Evolutionary conservation across 1,140 invertebrate species (phyloP), one percentile per base, ranked within the genome.

Genomic region (Lepidurus couesii): DNA sequence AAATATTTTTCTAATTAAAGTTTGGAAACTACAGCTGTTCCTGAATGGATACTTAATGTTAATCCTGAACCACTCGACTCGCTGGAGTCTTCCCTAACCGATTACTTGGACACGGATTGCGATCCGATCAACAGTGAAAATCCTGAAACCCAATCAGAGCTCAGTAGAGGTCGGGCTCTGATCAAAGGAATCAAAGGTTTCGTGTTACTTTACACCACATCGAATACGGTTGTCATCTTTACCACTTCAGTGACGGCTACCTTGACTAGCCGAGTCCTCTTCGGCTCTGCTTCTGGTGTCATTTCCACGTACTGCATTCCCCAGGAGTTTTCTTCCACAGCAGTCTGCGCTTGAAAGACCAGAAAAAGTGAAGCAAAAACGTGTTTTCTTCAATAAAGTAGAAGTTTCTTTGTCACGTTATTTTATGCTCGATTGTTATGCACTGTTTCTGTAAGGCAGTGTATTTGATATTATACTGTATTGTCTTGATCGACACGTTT

Each of bases 131-230:
- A 16, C 53, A 13, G 21, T 21, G 53, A 21, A 65, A 65, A n/a
- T 21, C 13, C n/a, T 21, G 9, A 65, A 65, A 7, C 34, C 2
- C 16, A 65, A 1, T 65, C 16, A 65, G 16, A 65, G n/a, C 16
- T 65, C 4, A 65, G 16, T 65, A 65, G n/a, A n/a, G 53, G 53
- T 65, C 53, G 53, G 6, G 53, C 53, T 65, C 21, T 65, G 8
- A 3, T 65, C 53, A 65, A 65, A 65, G 53, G 53, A 65, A 16
- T 65, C 53, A 65, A 65, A 65, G 53, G 53, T 65, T 65, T 65
- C n/a, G 53, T 65, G 53, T 65, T 65, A 65, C 53, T 65, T 13
- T 65, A 65, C 53, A 65, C 53, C 6, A 65, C 53, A n/a, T 65
- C 53, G 6, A 65, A 0, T 21, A 65, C 53, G 21, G 53, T 65